phyloP scores from a whole-genome alignment of 1,140 invertebrate genomes.

The Aethina tumida region DNA sequence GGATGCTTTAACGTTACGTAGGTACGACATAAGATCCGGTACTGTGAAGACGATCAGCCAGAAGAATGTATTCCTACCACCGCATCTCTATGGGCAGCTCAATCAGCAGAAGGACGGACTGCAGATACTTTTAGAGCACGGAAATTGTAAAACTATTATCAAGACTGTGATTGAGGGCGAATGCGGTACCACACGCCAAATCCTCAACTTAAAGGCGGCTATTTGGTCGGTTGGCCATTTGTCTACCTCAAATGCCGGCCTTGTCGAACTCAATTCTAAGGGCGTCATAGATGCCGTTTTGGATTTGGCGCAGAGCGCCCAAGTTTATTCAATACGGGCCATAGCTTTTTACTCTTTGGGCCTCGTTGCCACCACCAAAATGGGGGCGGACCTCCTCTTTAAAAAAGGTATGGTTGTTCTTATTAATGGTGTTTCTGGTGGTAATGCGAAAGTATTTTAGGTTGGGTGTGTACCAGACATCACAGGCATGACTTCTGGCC shows the following conservation, averaged over 20 bases:
- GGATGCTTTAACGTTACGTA: conserved; percentile 74
- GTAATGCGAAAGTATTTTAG: conserved; percentile 31
- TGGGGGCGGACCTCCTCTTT: conserved; percentile 66
- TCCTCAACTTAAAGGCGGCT: conserved; percentile 72
- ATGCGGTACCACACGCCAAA: conserved; percentile 51
- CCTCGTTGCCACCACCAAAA: conserved; percentile 68
- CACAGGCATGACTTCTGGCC: conserved; percentile 77
- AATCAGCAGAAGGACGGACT: conserved; percentile 67
- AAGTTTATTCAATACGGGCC: conserved; percentile 77
- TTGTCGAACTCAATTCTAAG: conserved; percentile 50
- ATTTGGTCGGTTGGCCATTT: conserved; percentile 84
- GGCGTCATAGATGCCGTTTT: conserved; percentile 52
- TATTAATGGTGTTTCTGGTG: not conserved
- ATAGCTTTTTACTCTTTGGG: conserved; percentile 83
- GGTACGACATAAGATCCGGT: conserved; percentile 54
- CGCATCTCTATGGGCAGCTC: conserved; percentile 84
- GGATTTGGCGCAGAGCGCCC: conserved; percentile 62
- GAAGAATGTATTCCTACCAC: conserved; percentile 59
- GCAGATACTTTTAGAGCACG: conserved; percentile 47
- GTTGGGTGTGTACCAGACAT: conserved; percentile 77
- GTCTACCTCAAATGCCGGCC: conserved; percentile 62
- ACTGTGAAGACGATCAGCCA: conserved; percentile 24
- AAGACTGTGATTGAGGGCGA: conserved; percentile 38
- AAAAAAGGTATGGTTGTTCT: conserved; percentile 46
- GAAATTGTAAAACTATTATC: too few relatives aligned